Percentiles rank a stretch among this genome's conserved stretches.
These are phyloP conservation scores for Hydropsyche tenuis DNA, from an alignment of 1,140 invertebrate genomes.

Conservation along the genomic window DNA sequence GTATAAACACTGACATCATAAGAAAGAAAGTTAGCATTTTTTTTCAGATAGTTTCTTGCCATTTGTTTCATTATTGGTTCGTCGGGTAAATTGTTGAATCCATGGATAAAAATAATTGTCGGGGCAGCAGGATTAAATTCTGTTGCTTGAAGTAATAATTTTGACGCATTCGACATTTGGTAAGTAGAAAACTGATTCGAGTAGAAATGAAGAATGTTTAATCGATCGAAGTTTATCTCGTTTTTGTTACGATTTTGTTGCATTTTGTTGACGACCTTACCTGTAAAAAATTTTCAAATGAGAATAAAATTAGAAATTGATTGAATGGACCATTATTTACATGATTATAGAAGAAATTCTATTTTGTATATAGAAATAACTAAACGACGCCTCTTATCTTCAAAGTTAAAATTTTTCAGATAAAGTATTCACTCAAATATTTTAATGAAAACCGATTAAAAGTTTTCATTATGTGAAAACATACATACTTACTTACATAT, in stretches of 20 bases:
- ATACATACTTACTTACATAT: no score
- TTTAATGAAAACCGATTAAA: no score
- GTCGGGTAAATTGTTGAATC: slow-evolving; percentile 33
- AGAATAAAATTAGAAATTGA: neutral
- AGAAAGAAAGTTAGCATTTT: slow-evolving; percentile 38
- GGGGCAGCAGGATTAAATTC: neutral
- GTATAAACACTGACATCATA: slow-evolving; percentile 35
- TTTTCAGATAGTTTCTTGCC: slow-evolving; percentile 33
- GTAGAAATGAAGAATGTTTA: slow-evolving; percentile 1
- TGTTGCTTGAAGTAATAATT: neutral
- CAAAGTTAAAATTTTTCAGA: no score
- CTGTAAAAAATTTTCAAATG: neutral
- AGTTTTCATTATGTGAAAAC: no score
- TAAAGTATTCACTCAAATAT: no score
- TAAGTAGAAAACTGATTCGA: neutral
- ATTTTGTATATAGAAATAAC: no score
- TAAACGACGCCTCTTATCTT: no score
- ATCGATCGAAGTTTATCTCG: neutral
- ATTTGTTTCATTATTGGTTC: slow-evolving; percentile 34
- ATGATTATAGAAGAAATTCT: no score
- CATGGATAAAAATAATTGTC: slow-evolving; percentile 37
- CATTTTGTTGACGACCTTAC: neutral
- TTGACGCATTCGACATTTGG: neutral
- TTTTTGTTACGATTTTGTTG: neutral
- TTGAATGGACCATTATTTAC: no score